Evolutionary conservation across 2,113 vertebrate genomes (phyloP), one percentile per base, ranked within the genome.

Genomic region (Cyprichromis sp.): DNA sequence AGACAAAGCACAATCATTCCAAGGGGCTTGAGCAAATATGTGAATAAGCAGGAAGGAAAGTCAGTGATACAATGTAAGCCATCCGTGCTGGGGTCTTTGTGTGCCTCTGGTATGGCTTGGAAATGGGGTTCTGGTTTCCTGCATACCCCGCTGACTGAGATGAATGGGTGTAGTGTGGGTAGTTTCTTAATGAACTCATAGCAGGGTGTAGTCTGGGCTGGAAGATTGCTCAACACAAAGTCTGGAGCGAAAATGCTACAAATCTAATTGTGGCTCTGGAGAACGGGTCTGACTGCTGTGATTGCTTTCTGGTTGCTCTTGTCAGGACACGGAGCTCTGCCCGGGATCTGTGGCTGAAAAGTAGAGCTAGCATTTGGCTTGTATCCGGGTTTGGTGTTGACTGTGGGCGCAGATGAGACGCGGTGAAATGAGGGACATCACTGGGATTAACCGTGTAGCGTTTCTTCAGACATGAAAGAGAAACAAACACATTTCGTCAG

Each of bases 171-270:
- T 80, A 88, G 89, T 89, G 86, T 88, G 86, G 91, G 81, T 82
- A 76, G 86, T 81, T 88, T 91, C 86, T 87, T 93, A 86, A 94
- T 95, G 92, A 91, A 93, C 93, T 92, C 92, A 84, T 91, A 91
- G 92, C 92, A 91, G 93, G 90, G 89, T 85, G 88, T 87, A 90
- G 92, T 92, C 92, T 92, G 86, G 80, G 53, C 76, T 24, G 86
- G 85, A 31, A n/a, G 8, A 36, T 91, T 92, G 84, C 91, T 93
- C 91, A 86, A 93, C 85, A 83, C 84, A 29, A 29, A 81, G 88
- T 91, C 85, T 89, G 87, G 80, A 91, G 85, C 29, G 19, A 50
- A 45, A 73, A 83, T 29, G 8, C 68, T 79, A 89, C 85, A 92
- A 91, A 95, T 93, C 57, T 91, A 93, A 94, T 93, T 94, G 92